These are phyloP conservation scores for Lycocerus yunnanus DNA, from an alignment of 2,888 invertebrate genomes.

Conservation along the genomic window DNA sequence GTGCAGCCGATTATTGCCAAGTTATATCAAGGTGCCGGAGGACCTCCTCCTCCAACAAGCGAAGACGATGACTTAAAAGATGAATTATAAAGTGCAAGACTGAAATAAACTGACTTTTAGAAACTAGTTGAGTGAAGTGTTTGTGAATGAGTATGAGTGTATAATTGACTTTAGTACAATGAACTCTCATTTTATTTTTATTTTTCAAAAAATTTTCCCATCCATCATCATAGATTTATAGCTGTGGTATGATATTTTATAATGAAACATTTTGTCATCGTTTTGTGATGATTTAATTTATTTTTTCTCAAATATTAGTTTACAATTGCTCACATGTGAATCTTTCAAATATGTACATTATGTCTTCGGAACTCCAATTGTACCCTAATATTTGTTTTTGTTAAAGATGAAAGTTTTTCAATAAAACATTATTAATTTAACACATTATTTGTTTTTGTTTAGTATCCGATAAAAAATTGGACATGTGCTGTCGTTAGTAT, in stretches of 20 bases:
- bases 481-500: too few species aligned
- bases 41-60: slow-evolving; percentile 72
- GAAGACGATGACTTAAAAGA: slow-evolving; percentile 79
- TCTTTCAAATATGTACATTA: slow-evolving; percentile 35
- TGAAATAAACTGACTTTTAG: slow-evolving; percentile 33
- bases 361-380: slow-evolving; percentile 37
- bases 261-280: slow-evolving; percentile 29
- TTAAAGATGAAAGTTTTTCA: slow-evolving; percentile 29
- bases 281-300: slow-evolving; percentile 39
- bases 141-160: slow-evolving; percentile 18
- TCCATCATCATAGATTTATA: neutral
- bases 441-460: neutral
- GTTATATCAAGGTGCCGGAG: slow-evolving; percentile 87
- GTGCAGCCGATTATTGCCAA: slow-evolving; percentile 98
- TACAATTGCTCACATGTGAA: slow-evolving; percentile 39
- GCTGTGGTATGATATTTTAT: slow-evolving; percentile 36
- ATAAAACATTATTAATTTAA: slow-evolving; percentile 11
- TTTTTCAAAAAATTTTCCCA: slow-evolving; percentile 13
- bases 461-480: too few species aligned
- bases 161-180: slow-evolving; percentile 17
- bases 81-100: slow-evolving; percentile 69
- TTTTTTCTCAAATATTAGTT: slow-evolving; percentile 47
- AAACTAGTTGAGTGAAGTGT: slow-evolving; percentile 14
- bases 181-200: slow-evolving; percentile 27
- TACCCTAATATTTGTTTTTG: slow-evolving; percentile 48